phyloP scores from a whole-genome alignment of 2,888 invertebrate genomes.

The Sinotaia quadrata region DNA sequence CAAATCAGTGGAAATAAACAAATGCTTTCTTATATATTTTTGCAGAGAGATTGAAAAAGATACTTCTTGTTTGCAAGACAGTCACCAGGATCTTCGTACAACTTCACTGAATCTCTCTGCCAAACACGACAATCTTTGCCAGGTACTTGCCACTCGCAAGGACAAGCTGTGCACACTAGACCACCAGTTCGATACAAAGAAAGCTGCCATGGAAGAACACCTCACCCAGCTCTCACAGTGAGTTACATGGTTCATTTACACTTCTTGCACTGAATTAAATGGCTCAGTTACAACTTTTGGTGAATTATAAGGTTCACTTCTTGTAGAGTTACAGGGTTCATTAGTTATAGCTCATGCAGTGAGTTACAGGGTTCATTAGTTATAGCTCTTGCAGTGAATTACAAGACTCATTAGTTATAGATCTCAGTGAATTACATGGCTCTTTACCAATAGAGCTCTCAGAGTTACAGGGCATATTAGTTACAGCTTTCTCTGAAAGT shows the following conservation, averaged over 20 bases:
- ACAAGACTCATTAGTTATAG: too few species aligned
- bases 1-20: too few species aligned
- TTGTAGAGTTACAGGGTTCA: too few species aligned
- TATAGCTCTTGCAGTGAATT: too few species aligned
- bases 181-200: slow-evolving; percentile 53
- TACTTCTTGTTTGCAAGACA: slow-evolving; percentile 43
- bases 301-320: background rate
- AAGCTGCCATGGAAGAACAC: slow-evolving; percentile 46
- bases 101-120: slow-evolving; percentile 38
- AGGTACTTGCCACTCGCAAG: slow-evolving; percentile 43
- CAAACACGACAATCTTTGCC: slow-evolving; percentile 46
- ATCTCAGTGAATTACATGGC: too few species aligned
- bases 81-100: slow-evolving; percentile 43
- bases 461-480: too few species aligned
- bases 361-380: too few species aligned
- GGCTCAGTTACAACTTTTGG: background rate
- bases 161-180: slow-evolving; percentile 53
- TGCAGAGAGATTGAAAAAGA: slow-evolving; percentile 48
- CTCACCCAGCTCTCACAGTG: slow-evolving; percentile 47
- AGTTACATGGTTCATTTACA: slow-evolving; percentile 22
- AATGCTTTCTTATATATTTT: too few species aligned
- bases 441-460: too few species aligned
- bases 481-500: too few species aligned
- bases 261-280: slow-evolving; percentile 1
- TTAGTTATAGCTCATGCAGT: too few species aligned